These are phyloP conservation scores for Oryzias curvinotus DNA, from an alignment of 2,113 vertebrate genomes.

Conservation along the genomic window DNA sequence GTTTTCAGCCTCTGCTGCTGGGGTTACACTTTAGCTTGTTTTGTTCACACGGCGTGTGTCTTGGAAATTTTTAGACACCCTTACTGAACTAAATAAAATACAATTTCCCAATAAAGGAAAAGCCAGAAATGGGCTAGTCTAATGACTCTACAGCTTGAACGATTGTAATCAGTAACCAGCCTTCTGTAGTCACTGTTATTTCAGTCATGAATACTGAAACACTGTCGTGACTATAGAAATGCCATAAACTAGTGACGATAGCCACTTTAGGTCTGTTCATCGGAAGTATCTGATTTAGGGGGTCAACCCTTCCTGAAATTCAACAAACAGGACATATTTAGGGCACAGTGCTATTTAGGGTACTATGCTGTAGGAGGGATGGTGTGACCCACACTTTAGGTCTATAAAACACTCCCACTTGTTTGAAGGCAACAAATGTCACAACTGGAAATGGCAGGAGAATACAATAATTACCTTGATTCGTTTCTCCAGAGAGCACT, in stretches of 20 bases:
- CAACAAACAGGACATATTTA: neutral
- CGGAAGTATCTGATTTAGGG: neutral
- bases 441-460: neutral
- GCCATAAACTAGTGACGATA: neutral
- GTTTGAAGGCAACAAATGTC: neutral
- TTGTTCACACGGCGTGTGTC: constrained; percentile 45
- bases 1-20: constrained; percentile 15
- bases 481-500: constrained; percentile 7
- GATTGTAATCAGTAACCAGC: neutral
- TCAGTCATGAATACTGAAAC: no score
- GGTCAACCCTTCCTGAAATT: neutral
- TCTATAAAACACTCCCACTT: neutral
- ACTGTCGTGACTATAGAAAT: no score
- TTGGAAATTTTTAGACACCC: constrained; percentile 12
- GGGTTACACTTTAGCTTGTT: constrained; percentile 34
- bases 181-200: no score
- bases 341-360: neutral
- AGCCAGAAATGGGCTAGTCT: neutral
- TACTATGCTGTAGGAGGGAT: neutral
- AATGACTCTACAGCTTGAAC: neutral
- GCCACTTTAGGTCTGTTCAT: neutral
- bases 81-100: constrained; percentile 1
- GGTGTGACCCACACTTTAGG: neutral
- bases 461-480: constrained; percentile 2
- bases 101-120: neutral